These are phyloP conservation scores for Epinephelus cyanopodus DNA, from an alignment of 2,113 vertebrate species.

Conservation along the genomic window DNA sequence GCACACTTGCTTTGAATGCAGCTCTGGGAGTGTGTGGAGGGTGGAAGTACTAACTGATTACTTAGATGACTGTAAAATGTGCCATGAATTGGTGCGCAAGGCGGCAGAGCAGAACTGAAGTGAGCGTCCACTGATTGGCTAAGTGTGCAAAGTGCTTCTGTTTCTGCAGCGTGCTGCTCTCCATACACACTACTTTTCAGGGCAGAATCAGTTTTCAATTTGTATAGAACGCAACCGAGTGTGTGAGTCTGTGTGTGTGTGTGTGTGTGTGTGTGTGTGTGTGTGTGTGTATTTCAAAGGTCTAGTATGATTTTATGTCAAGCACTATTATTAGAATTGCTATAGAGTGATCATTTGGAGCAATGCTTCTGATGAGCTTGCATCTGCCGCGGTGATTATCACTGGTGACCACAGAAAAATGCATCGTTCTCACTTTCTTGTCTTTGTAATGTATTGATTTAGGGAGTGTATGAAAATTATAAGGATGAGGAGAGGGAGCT, in stretches of 20 bases:
- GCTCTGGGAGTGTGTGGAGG: constrained; percentile 38
- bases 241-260: neutral
- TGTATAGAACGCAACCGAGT: neutral
- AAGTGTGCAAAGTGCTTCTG: constrained; percentile 74
- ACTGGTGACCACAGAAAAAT: neutral
- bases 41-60: constrained; percentile 67
- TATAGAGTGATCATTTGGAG: neutral
- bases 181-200: constrained; percentile 22
- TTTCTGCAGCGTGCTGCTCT: constrained; percentile 29
- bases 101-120: constrained; percentile 65
- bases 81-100: constrained; percentile 51
- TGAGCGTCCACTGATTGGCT: constrained; percentile 71
- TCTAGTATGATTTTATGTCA: constrained; percentile 7
- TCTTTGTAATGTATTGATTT: neutral
- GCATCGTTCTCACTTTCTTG: neutral
- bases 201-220: constrained; percentile 20
- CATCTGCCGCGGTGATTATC: neutral
- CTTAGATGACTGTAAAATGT: constrained; percentile 65
- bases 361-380: constrained; percentile 16
- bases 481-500: too few relatives aligned
- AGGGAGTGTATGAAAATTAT: neutral
- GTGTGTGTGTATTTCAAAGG: constrained; percentile 4
- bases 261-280: neutral
- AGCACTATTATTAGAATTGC: constrained; percentile 4
- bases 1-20: constrained; percentile 51